Base-by-base conservation (phyloP, 1,140 invertebrate genomes). In the Ceratosolen solmsi region DNA sequence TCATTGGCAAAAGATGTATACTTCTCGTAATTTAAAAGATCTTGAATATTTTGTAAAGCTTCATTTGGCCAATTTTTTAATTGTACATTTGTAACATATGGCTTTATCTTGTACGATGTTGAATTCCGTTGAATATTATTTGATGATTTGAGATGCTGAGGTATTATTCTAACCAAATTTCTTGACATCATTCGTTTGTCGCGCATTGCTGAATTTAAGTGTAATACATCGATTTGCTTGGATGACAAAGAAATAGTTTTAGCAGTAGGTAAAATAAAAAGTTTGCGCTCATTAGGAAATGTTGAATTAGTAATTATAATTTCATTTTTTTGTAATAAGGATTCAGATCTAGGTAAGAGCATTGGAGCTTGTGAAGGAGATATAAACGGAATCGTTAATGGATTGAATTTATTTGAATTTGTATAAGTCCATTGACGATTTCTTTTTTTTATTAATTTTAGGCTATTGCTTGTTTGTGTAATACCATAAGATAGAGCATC, bases 21-120 rank as follows among this genome's bases (percentile, higher is more conserved):
- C 38, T 87, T 89, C 8, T 91, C 87, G 17, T 91, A 90, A 84
- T 89, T 87, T 27, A 87, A 86, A 0, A 90, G 58, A 84, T 91
- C 90, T 8, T 89, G 84, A 0, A 83, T 49, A 20, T 85, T 84
- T 15, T 88, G 80, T 0, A 87, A 33, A 33, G 85, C 83, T 0
- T 85, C 86, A 41, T 88, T 88, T 0, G 90, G 88, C 90, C 90
- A 91, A 51, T 88, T 88, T 80, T 90, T 91, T 38, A 87, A 71
- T 15, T 82, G 17, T 9, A 75, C 25, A 30, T 72, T 79, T n/a
- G 72, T 9, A 0, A 49, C 27, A 8, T 65, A 56, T 15, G 65
- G 76, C 15, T 46, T 73, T 7, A 25, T 17, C 5, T 51, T 72
- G 8, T 60, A 58, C 49, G 7, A 15, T 22, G 82, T 83, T 22